Conservation (phyloP, 92 coral and sea anemone species). For the Phenganax subtilis region DNA sequence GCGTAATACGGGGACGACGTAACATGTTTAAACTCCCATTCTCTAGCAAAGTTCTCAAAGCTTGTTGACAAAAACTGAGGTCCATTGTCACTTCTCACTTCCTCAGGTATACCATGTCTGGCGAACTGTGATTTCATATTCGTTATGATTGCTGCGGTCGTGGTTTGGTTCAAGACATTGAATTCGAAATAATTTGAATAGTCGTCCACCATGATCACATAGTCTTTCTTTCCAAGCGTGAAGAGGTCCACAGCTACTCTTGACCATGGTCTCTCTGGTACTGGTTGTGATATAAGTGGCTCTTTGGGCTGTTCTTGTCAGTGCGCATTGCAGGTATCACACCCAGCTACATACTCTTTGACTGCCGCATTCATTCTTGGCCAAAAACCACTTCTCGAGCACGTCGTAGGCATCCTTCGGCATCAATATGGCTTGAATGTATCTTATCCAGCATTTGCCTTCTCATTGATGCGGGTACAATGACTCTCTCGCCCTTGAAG, state of each 20-base stretch:
- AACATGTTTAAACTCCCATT: conserved; percentile 25
- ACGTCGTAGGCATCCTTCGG: neutral
- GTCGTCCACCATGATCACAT: conserved; percentile 29
- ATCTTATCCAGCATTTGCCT: neutral
- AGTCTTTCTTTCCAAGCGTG: conserved; percentile 11
- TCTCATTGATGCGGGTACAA: neutral
- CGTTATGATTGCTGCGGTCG: conserved; percentile 1
- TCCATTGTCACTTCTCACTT: conserved; percentile 31
- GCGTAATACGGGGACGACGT: no score
- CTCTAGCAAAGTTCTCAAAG: conserved; percentile 16
- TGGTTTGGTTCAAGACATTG: neutral
- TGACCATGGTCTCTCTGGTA: conserved; percentile 26
- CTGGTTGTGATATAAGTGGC: conserved; percentile 38
- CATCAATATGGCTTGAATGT: neutral
- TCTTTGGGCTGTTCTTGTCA: conserved; percentile 32
- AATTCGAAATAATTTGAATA: conserved; percentile 20
- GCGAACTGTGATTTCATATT: conserved; percentile 14
- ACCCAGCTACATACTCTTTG: no score
- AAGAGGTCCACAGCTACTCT: conserved; percentile 22
- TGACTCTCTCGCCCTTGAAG: neutral
- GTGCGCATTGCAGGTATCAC: conserved; percentile 37
- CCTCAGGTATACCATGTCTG: conserved; percentile 34
- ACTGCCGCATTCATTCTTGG: conserved; percentile 6
- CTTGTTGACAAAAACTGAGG: conserved; percentile 19
- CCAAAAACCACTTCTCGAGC: conserved; percentile 18